phyloP scores from a whole-genome alignment of 2,113 vertebrate species.

The Silurus glanis region DNA sequence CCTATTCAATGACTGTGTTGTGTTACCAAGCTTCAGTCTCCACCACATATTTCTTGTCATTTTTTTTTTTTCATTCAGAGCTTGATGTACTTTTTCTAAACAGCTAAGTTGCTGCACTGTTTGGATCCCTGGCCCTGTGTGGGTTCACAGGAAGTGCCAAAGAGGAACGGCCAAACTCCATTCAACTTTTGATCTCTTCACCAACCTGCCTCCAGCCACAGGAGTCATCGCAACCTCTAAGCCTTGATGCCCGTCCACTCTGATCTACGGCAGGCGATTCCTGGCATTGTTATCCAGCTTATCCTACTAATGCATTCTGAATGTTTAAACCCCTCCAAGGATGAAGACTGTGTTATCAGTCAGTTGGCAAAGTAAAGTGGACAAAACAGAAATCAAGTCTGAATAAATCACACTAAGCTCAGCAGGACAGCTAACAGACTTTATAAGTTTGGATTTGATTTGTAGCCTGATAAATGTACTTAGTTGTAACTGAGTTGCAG shows the following conservation, averaged over 20 bases:
- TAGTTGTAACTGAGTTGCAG: background rate
- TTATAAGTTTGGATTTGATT: background rate
- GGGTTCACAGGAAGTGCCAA: background rate
- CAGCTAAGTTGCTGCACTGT: background rate
- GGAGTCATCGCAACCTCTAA: background rate
- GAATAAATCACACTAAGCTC: background rate
- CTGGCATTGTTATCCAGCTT: background rate
- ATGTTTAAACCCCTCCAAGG: background rate
- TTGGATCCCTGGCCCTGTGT: background rate
- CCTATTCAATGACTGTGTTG: constrained; percentile 7
- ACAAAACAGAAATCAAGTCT: background rate
- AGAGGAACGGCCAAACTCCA: constrained; percentile 11
- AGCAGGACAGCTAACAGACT: background rate
- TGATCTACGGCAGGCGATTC: background rate
- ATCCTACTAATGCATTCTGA: background rate
- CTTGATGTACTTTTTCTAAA: background rate
- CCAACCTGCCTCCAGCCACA: constrained; percentile 1
- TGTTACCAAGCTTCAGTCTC: constrained; percentile 24
- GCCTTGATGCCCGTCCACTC: background rate
- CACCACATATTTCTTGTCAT: background rate
- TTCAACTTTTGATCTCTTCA: background rate
- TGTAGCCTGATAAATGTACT: background rate
- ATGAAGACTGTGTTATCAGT: background rate
- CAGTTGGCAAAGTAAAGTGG: background rate
- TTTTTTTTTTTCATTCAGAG: constrained; percentile 3